A percentile compares a stretch with the other conserved stretches of the same genome.
Conservation (phyloP, 2,113 vertebrate genomes). For the Anser cygnoides region DNA sequence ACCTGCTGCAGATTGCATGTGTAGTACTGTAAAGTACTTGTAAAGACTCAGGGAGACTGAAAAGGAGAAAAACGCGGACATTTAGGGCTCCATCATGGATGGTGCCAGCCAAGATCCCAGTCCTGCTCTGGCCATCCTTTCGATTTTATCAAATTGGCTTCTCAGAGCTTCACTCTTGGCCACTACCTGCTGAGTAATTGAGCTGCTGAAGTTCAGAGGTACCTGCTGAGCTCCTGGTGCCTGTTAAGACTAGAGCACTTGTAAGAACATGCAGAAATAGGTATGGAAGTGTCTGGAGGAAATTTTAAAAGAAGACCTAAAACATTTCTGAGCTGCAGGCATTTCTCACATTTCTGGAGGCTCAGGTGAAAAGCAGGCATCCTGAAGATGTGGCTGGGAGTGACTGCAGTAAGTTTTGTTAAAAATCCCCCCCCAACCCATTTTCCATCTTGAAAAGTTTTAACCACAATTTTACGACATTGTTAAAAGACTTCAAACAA, state of each 20-base stretch:
- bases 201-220: not conserved
- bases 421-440: not conserved
- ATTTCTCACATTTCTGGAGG: not conserved
- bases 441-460: not conserved
- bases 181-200: no score
- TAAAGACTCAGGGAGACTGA: not conserved
- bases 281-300: not conserved
- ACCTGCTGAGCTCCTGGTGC: not conserved
- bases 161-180: not conserved
- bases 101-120: not conserved
- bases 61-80: fast-evolving
- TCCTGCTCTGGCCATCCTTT: not conserved
- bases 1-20: not conserved
- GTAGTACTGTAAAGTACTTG: not conserved
- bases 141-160: not conserved
- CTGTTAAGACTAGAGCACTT: not conserved
- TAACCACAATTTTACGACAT: not conserved
- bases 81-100: not conserved
- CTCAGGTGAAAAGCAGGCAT: not conserved
- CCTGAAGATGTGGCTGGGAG: not conserved
- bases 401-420: fast-evolving
- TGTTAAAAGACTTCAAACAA: not conserved
- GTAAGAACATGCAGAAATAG: not conserved
- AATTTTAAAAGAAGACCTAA: not conserved
- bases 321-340: not conserved